phyloP scores from a whole-genome alignment of 2,113 vertebrate species.

The Rhagologus leucostigma region DNA sequence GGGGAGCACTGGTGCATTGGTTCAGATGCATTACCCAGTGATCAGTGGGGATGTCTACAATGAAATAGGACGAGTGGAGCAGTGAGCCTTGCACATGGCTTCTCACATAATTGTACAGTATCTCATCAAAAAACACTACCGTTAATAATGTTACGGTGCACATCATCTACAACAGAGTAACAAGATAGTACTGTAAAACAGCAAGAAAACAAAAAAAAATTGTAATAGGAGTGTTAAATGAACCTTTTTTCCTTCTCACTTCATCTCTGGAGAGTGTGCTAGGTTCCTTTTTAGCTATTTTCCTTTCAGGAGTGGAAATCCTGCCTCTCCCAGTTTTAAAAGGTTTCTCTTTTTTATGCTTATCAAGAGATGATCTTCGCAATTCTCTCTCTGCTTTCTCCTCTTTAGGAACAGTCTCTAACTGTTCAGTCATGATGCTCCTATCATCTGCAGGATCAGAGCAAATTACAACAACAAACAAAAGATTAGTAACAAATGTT shows the following conservation, averaged over 20 bases:
- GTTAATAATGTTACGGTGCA: background rate
- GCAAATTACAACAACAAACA: conserved; percentile 75
- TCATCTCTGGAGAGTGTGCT: conserved; percentile 91
- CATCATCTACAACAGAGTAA: conserved; percentile 36
- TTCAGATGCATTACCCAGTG: background rate
- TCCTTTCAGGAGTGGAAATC: conserved; percentile 94
- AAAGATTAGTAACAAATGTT: conserved; percentile 68
- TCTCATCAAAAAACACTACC: conserved; percentile 8
- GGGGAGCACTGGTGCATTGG: background rate
- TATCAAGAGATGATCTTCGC: conserved; percentile 83
- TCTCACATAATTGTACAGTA: background rate
- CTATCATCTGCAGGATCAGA: conserved; percentile 89
- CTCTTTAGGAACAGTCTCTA: conserved; percentile 87
- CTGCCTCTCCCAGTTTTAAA: conserved; percentile 86
- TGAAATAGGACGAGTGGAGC: background rate
- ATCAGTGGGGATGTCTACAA: background rate
- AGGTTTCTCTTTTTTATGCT: conserved; percentile 86
- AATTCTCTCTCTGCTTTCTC: conserved; percentile 81
- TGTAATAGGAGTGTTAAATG: conserved; percentile 74
- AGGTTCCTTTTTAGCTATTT: conserved; percentile 90
- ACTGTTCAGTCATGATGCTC: conserved; percentile 92
- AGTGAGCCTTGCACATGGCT: conserved; percentile 20
- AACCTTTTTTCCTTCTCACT: conserved; percentile 99
- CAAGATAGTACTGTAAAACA: conserved; percentile 19
- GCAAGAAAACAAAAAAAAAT: background rate